Evolutionary conservation across 2,888 invertebrate species (phyloP).

Genomic region (Digitonthophagus gazella): DNA sequence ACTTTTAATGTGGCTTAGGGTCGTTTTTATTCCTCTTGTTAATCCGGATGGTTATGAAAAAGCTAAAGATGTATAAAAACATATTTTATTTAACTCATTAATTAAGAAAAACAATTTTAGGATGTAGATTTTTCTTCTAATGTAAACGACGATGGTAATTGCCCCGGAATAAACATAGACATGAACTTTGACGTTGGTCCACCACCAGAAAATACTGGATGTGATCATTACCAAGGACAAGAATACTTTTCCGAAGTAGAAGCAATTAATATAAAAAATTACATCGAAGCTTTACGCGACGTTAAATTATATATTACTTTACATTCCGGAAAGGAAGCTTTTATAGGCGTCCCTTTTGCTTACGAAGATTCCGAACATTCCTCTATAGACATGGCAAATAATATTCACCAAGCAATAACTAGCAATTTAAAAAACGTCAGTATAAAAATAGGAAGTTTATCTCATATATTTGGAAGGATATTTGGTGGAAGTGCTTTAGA

Average conservation of each 20-base stretch:
- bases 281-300: conserved; percentile 4
- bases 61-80: not conserved
- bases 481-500: conserved; percentile 15
- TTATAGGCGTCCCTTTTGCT: conserved; percentile 18
- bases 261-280: conserved; percentile 16
- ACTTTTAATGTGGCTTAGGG: conserved; percentile 15
- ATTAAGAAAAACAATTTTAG: not conserved
- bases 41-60: conserved; percentile 26
- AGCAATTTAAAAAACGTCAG: not conserved
- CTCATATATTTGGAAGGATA: not conserved
- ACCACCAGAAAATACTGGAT: not conserved
- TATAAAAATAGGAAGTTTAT: not conserved
- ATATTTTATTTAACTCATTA: not conserved
- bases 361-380: not conserved
- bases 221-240: not conserved
- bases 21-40: conserved; percentile 22
- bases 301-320: conserved; percentile 23
- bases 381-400: conserved; percentile 6
- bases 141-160: not conserved
- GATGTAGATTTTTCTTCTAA: not conserved
- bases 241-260: conserved; percentile 21
- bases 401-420: not conserved
- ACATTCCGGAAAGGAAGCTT: conserved; percentile 10
- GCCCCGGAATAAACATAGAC: conserved; percentile 6
- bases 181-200: not conserved